Evolutionary conservation across 2,113 vertebrate genomes (phyloP), one percentile per base, ranked within the genome.

Genomic region (Tauraco erythrolophus): DNA sequence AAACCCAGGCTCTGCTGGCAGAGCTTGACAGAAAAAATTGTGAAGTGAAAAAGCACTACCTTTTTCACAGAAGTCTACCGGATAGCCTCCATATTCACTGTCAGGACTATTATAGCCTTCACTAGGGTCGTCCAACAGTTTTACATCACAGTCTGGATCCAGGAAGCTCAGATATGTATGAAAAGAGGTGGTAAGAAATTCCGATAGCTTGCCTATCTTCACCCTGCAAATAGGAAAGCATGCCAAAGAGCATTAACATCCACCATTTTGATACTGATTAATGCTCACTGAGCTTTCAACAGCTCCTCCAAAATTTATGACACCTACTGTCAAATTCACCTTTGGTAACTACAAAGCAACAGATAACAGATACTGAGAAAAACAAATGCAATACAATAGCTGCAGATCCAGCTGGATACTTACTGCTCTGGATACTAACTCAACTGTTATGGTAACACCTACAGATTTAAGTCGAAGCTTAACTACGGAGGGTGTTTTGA

Each of bases 161-260:
- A 99, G 97, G 96, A 99, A 99, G 93, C 99, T 99, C 96, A 99
- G 99, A 51, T 98, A 97, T 0, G 99, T 99, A 97, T 99, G 99
- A 94, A 99, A 99, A 25, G 99, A 99, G 10, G 99, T 99, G 65
- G 98, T 99, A 90, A 99, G 99, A 95, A 99, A 99, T 86, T 99
- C 99, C 33, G 99, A 98, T 10, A 99, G 98, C 77, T 98, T 98
- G 65, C 99, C 99, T 94, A 99, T 98, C 97, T 99, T 99, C 79
- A 99, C 99, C 96, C 99, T 99, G 95, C 18, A 88, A 89, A 88
- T 48, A 76, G 74, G 60, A 95, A 76, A 27, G 24, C 14, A 7
- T 21, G 41, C 51, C 74, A 92, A 74, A 45, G 30, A 70, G 13
- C 25, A 25, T 66, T n/a, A 85, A 77, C 17, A 75, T 9, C 25